Conservation (phyloP, 2,113 vertebrate species). For the Sterrhoptilus dennistouni region DNA sequence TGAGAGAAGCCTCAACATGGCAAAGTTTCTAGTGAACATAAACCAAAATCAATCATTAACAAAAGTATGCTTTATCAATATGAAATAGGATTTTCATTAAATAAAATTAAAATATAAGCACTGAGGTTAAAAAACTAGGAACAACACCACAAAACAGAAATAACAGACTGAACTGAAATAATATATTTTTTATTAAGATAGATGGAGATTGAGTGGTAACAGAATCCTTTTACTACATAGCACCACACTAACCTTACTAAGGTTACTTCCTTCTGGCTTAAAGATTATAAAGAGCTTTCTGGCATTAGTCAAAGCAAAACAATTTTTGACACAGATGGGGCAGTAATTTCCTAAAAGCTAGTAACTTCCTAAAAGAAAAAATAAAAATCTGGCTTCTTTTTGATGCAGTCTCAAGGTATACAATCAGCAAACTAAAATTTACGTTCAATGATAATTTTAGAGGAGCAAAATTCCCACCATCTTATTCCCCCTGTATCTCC, state of each 20-base stretch:
- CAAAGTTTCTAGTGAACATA: neutral
- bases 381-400: neutral
- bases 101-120: neutral
- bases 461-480: neutral
- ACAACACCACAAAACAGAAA: neutral
- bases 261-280: neutral
- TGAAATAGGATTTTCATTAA: neutral
- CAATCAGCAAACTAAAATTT: neutral
- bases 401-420: neutral
- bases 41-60: neutral
- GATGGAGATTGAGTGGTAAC: neutral
- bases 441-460: neutral
- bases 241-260: neutral
- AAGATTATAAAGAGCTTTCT: neutral
- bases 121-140: neutral
- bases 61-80: neutral
- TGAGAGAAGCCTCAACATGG: neutral
- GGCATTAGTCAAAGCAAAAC: neutral
- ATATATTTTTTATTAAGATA: neutral
- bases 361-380: neutral
- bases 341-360: neutral
- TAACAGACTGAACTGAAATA: neutral
- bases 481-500: neutral
- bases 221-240: neutral
- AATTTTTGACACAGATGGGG: neutral